These are phyloP conservation scores for Phalloptychus januarius DNA, from an alignment of 2,797 vertebrate genomes.

Conservation along the genomic window DNA sequence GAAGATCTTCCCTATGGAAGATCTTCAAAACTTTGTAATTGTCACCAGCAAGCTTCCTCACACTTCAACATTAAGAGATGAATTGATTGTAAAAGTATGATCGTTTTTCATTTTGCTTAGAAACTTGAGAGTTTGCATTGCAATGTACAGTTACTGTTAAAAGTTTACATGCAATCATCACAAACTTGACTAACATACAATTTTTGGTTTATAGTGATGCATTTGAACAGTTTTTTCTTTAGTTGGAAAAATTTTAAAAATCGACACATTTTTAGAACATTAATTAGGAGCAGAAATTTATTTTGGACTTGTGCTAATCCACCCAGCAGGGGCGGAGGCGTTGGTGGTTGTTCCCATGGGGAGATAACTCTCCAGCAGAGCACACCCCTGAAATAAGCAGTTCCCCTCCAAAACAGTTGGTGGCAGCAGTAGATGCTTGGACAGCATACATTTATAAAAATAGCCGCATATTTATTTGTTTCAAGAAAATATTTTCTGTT, in stretches of 20 bases:
- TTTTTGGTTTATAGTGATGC: background rate
- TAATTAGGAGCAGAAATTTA: background rate
- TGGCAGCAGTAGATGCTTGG: too few species aligned
- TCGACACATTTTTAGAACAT: background rate
- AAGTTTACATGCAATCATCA: slow-evolving; percentile 1
- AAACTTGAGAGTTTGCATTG: slow-evolving; percentile 39
- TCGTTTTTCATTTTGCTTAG: slow-evolving; percentile 17
- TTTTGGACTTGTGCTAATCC: background rate
- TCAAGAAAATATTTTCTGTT: too few species aligned
- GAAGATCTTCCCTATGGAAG: background rate
- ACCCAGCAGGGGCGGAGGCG: background rate
- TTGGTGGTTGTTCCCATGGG: too few species aligned
- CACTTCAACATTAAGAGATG: slow-evolving; percentile 5
- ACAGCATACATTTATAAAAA: too few species aligned
- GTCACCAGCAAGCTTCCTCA: background rate
- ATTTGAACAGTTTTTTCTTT: background rate
- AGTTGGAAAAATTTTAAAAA: background rate
- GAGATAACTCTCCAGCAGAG: too few species aligned
- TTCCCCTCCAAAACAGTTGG: too few species aligned
- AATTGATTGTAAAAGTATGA: slow-evolving; percentile 9
- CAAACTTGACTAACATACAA: too few species aligned
- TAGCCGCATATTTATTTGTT: too few species aligned
- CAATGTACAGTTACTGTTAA: background rate
- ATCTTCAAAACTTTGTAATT: background rate
- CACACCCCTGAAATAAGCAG: too few species aligned